Evolutionary conservation across 92 coral and sea anemone species (phyloP).

Genomic region (Isaurus tuberculatus): DNA sequence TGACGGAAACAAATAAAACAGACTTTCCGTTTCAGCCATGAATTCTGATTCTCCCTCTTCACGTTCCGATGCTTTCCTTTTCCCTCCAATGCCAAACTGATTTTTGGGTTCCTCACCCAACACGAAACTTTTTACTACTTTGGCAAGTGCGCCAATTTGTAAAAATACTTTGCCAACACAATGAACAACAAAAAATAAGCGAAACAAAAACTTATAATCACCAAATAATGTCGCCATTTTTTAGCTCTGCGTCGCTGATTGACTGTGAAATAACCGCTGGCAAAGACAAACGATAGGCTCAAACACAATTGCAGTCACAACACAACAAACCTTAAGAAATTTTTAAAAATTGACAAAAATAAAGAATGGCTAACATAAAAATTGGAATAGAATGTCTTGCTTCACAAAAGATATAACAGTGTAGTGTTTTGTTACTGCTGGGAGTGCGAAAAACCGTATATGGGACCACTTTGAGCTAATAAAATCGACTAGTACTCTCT

Average conservation of each 20-base stretch:
- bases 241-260: background rate
- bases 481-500: no score
- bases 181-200: constrained; percentile 9
- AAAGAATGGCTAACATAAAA: no score
- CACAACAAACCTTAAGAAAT: no score
- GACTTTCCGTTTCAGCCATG: constrained; percentile 41
- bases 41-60: constrained; percentile 23
- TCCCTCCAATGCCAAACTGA: constrained; percentile 16
- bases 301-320: no score
- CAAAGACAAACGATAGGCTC: no score
- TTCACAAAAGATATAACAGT: no score
- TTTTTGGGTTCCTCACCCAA: constrained; percentile 9
- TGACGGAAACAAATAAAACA: constrained; percentile 40
- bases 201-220: background rate
- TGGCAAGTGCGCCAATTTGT: background rate
- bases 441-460: no score
- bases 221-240: constrained; percentile 5
- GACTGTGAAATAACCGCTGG: background rate
- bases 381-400: no score
- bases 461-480: no score
- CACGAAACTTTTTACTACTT: background rate
- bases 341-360: no score
- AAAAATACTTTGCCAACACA: constrained; percentile 6
- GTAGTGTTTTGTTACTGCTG: no score
- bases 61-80: constrained; percentile 10